phyloP scores from a whole-genome alignment of 1,140 invertebrate species.

The Zaprionus inermis region DNA sequence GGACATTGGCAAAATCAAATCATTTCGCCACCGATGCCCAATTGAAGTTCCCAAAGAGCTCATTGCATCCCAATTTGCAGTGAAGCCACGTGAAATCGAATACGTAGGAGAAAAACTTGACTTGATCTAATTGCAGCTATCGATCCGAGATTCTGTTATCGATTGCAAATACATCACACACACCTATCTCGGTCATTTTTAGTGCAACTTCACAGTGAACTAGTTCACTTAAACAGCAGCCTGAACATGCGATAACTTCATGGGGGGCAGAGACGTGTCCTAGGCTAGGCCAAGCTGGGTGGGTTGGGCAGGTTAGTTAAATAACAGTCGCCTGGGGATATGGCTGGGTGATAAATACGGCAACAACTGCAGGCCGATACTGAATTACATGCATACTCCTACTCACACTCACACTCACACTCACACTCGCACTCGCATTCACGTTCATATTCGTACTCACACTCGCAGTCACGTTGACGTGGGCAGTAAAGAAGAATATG shows the following conservation, averaged over 20 bases:
- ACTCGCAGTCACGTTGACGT: conserved; percentile 42
- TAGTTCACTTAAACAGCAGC: not conserved
- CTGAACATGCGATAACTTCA: not conserved
- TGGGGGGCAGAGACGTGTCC: not conserved
- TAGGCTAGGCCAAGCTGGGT: not conserved
- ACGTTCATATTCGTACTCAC: conserved; percentile 32
- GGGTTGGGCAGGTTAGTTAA: conserved; percentile 9
- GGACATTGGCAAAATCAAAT: conserved; percentile 2
- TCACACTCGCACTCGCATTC: not conserved
- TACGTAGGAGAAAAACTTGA: too few species aligned
- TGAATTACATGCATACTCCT: conserved; percentile 24
- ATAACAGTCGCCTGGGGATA: not conserved
- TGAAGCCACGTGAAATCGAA: too few species aligned
- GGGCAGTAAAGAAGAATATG: conserved; percentile 56
- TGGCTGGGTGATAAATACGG: conserved; percentile 31
- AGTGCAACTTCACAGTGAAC: not conserved
- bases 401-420: conserved; percentile 27
- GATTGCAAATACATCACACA: not conserved
- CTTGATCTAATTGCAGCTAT: too few species aligned
- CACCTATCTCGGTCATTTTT: not conserved
- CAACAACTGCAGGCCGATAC: conserved; percentile 39
- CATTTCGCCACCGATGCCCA: not conserved
- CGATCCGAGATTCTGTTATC: not conserved
- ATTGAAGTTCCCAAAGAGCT: not conserved
- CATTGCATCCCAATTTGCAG: not conserved